phyloP scores from a whole-genome alignment of 2,888 invertebrate genomes.

The Chalcosyrphus nemorum region DNA sequence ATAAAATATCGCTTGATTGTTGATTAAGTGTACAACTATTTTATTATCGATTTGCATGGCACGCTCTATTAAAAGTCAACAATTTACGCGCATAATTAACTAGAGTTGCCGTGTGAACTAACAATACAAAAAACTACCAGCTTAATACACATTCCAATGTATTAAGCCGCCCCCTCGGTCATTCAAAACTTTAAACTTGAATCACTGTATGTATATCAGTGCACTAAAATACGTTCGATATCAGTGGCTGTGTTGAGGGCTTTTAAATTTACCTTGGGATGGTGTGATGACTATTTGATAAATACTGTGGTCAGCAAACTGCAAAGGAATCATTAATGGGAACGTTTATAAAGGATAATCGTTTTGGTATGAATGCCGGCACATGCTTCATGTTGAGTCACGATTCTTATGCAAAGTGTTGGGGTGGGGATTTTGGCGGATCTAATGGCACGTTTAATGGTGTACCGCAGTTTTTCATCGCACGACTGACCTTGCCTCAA shows the following conservation, averaged over 20 bases:
- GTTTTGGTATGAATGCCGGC: conserved; percentile 49
- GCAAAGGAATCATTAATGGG: conserved; percentile 40
- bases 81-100: conserved; percentile 54
- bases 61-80: conserved; percentile 46
- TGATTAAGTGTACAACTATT: conserved; percentile 34
- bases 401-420: conserved; percentile 8
- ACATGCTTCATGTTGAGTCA: conserved; percentile 32
- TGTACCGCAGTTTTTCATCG: conserved; percentile 21
- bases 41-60: conserved; percentile 52
- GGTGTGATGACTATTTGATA: conserved; percentile 18
- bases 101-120: conserved; percentile 16
- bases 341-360: conserved; percentile 61
- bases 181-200: conserved; percentile 24
- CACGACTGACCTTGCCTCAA: not conserved
- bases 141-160: not conserved
- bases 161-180: not conserved
- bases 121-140: conserved; percentile 21
- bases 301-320: conserved; percentile 38
- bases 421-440: not conserved
- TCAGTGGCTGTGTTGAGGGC: not conserved
- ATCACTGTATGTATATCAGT: conserved; percentile 19
- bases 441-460: conserved; percentile 56
- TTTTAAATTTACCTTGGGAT: conserved; percentile 21
- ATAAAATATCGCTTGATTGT: conserved; percentile 37
- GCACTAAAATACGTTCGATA: not conserved